These are phyloP conservation scores for Drosophila malerkotliana DNA, from an alignment of 1,140 invertebrate species.

Conservation along the genomic window DNA sequence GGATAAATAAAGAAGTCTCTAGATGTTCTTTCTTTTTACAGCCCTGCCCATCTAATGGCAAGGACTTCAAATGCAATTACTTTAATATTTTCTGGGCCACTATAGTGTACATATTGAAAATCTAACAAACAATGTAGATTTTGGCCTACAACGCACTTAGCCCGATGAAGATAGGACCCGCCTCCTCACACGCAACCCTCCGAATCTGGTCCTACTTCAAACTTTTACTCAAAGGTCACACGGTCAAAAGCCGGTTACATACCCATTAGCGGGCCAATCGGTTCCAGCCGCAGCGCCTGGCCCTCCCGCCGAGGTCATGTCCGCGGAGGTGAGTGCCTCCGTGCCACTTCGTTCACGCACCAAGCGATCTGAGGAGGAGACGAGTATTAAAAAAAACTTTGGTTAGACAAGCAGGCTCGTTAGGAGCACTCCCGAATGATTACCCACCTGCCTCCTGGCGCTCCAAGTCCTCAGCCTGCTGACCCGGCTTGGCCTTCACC, in stretches of 20 bases:
- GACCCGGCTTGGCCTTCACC: constrained; percentile 90
- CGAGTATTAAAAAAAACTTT: not conserved
- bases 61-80: not conserved
- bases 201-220: constrained; percentile 15
- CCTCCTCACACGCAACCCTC: not conserved
- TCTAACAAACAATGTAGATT: not conserved
- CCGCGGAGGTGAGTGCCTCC: constrained; percentile 80
- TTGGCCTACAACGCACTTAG: not conserved
- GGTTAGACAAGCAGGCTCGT: constrained; percentile 26
- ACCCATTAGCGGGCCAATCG: constrained; percentile 65
- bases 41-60: not conserved
- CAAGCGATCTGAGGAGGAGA: constrained; percentile 61
- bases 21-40: not conserved
- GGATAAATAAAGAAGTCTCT: constrained; percentile 8
- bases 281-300: constrained; percentile 26
- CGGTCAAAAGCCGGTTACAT: constrained; percentile 43
- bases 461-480: constrained; percentile 91
- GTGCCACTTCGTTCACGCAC: constrained; percentile 79
- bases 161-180: not conserved
- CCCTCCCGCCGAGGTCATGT: constrained; percentile 69
- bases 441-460: constrained; percentile 84
- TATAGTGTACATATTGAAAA: not conserved
- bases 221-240: constrained; percentile 39
- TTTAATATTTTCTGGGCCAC: not conserved
- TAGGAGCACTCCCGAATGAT: not conserved